A percentile compares a stretch with the other conserved stretches of the same genome.
These are phyloP conservation scores for Aix galericulata DNA, from an alignment of 2,113 vertebrate genomes.

Conservation along the genomic window DNA sequence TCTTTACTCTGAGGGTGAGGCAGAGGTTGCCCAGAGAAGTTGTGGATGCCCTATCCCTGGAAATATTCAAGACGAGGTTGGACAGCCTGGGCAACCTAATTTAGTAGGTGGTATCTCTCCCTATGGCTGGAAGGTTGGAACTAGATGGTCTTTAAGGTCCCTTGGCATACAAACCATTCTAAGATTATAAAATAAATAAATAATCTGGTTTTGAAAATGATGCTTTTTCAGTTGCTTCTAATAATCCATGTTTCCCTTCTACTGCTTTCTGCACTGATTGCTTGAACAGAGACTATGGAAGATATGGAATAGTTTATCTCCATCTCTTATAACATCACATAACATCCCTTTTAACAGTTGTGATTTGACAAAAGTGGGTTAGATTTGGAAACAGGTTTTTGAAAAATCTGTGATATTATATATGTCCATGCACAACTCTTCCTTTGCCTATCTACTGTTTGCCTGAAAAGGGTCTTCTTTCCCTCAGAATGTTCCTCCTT, in stretches of 20 bases:
- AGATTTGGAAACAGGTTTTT: neutral
- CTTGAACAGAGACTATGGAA: neutral
- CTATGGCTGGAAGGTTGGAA: too few species aligned
- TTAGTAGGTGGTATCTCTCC: too few species aligned
- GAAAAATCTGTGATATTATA: neutral
- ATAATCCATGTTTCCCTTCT: neutral
- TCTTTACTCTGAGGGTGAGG: too few species aligned
- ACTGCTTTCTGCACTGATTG: neutral
- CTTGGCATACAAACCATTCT: too few species aligned
- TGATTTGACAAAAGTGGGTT: neutral
- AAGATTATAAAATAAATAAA: too few species aligned
- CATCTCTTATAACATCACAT: neutral
- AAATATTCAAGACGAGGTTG: too few species aligned
- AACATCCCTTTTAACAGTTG: neutral
- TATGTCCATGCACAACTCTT: neutral
- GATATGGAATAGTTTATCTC: neutral
- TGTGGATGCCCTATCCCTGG: too few species aligned
- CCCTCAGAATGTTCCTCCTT: neutral
- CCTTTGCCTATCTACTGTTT: neutral
- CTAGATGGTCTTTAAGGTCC: too few species aligned
- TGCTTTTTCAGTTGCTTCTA: neutral
- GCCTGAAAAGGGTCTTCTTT: neutral
- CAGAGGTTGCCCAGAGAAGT: too few species aligned
- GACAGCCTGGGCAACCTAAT: too few species aligned
- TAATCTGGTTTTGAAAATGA: neutral